Evolutionary conservation across 2,888 invertebrate genomes (phyloP).

Genomic region (Buathra laborator): DNA sequence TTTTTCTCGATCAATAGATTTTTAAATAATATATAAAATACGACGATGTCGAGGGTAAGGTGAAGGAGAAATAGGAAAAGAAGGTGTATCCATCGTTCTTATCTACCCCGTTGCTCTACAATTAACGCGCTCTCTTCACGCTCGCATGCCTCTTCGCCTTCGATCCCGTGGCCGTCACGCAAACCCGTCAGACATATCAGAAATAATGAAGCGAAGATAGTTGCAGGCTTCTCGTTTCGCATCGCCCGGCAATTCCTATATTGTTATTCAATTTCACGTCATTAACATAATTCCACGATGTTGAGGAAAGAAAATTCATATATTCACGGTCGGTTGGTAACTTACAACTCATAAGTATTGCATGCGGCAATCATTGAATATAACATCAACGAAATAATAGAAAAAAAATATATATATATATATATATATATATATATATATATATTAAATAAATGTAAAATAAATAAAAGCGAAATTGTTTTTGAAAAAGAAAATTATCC

Average conservation of each 20-base stretch:
- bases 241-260: slow-evolving; percentile 10
- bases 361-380: slow-evolving; percentile 12
- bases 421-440: background rate
- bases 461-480: background rate
- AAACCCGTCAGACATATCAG: slow-evolving; percentile 12
- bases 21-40: background rate
- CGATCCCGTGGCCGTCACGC: slow-evolving; percentile 3
- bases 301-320: slow-evolving; percentile 11
- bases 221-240: slow-evolving; percentile 27
- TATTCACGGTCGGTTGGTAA: background rate
- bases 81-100: background rate
- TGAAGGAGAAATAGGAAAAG: background rate
- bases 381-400: background rate
- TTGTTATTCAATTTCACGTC: slow-evolving; percentile 32
- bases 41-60: background rate
- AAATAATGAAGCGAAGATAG: slow-evolving; percentile 28
- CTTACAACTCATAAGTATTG: background rate
- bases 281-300: slow-evolving; percentile 23
- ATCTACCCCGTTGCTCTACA: slow-evolving; percentile 3
- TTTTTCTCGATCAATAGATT: too few species aligned
- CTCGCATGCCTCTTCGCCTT: slow-evolving; percentile 11
- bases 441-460: background rate
- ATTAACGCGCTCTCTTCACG: slow-evolving; percentile 7
- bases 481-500: background rate
- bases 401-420: background rate